phyloP scores from a whole-genome alignment of 1,140 invertebrate genomes.

The Hyphantria cunea region DNA sequence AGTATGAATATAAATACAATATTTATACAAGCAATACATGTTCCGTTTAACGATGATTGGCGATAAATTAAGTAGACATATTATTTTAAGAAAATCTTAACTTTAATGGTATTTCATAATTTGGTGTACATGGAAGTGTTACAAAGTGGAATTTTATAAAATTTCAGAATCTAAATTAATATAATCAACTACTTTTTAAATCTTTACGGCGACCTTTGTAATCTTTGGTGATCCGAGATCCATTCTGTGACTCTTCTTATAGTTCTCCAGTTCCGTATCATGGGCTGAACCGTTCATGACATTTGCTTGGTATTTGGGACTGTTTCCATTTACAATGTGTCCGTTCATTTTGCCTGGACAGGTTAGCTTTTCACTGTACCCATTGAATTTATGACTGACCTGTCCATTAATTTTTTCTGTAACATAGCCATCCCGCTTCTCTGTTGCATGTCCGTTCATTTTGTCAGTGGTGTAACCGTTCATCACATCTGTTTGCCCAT shows the following conservation, averaged over 20 bases:
- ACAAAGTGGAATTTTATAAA: conserved; percentile 67
- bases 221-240: conserved; percentile 73
- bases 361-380: conserved; percentile 39
- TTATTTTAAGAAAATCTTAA: conserved; percentile 34
- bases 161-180: conserved; percentile 49
- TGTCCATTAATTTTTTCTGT: conserved; percentile 31
- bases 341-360: conserved; percentile 24
- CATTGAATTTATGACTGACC: conserved; percentile 30
- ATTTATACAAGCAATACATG: conserved; percentile 30
- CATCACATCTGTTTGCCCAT: conserved; percentile 37
- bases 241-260: conserved; percentile 48
- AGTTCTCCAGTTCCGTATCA: conserved; percentile 41
- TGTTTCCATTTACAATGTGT: conserved; percentile 33
- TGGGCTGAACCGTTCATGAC: conserved; percentile 32
- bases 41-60: conserved; percentile 27
- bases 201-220: conserved; percentile 72
- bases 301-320: conserved; percentile 24
- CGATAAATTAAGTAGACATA: conserved; percentile 31
- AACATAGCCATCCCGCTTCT: conserved; percentile 47
- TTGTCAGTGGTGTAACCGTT: conserved; percentile 37
- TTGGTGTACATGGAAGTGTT: conserved; percentile 63
- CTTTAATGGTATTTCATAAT: conserved; percentile 31
- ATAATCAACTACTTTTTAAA: conserved; percentile 45
- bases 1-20: conserved; percentile 51
- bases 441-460: conserved; percentile 29